phyloP scores from a whole-genome alignment of 2,797 vertebrate genomes.

The Silurus lanzhouensis region DNA sequence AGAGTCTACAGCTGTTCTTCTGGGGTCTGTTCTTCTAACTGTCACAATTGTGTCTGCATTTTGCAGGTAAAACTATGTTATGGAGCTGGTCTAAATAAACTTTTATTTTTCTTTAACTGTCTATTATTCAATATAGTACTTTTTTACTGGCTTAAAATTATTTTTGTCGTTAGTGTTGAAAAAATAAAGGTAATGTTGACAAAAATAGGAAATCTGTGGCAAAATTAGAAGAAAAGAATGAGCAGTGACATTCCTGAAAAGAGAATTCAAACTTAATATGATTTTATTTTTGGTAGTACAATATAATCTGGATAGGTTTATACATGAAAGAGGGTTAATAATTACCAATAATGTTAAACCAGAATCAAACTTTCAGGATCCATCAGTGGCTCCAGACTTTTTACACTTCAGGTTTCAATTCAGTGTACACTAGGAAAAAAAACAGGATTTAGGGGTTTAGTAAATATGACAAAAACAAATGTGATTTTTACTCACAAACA shows the following conservation, averaged over 20 bases:
- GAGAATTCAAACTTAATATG: too few species aligned
- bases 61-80: not conserved
- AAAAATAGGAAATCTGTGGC: too few species aligned
- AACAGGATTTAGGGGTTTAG: too few species aligned
- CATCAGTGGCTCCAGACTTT: not conserved
- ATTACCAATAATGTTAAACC: not conserved
- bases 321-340: not conserved
- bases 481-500: not conserved
- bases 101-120: not conserved
- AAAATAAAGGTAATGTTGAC: not conserved
- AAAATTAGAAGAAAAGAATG: too few species aligned
- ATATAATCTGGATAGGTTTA: not conserved
- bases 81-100: not conserved
- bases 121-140: not conserved
- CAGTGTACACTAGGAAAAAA: not conserved
- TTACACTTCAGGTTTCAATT: not conserved
- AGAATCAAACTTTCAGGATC: not conserved
- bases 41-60: too few species aligned
- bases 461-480: not conserved
- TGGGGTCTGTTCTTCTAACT: too few species aligned
- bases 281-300: too few species aligned
- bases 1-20: not conserved
- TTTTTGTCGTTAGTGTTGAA: not conserved
- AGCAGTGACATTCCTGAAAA: too few species aligned
- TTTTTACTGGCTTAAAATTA: not conserved